Conservation (phyloP, 2,113 vertebrate species). For the Pyrgilauda ruficollis region DNA sequence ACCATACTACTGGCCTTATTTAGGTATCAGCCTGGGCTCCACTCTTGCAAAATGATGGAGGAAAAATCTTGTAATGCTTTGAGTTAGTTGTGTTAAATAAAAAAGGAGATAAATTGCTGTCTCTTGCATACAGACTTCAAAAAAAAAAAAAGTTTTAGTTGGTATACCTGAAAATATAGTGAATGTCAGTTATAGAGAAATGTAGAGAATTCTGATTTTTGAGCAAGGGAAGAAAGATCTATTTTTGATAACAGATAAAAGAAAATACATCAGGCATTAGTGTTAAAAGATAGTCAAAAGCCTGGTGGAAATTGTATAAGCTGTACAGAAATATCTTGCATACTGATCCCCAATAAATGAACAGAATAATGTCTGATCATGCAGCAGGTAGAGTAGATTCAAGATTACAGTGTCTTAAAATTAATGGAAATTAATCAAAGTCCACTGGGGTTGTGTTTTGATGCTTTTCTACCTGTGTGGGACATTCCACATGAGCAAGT, state of each 20-base stretch:
- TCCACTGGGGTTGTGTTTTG: background rate
- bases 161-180: background rate
- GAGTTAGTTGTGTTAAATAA: background rate
- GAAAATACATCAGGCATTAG: background rate
- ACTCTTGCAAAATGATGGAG: background rate
- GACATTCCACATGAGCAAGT: fast-evolving
- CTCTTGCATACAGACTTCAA: background rate
- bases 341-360: background rate
- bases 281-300: background rate
- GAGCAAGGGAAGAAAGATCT: background rate
- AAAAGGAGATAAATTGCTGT: background rate
- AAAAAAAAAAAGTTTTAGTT: background rate
- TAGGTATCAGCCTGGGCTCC: background rate
- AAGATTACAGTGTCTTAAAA: background rate
- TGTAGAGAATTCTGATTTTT: background rate
- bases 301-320: background rate
- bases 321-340: background rate
- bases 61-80: background rate
- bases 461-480: background rate
- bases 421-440: background rate
- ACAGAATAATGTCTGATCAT: background rate
- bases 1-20: background rate
- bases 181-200: background rate
- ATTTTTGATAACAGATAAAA: background rate
- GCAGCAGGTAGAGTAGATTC: background rate